Evolutionary conservation across 2,797 vertebrate genomes (phyloP).

Genomic region (Arremon aurantiirostris): DNA sequence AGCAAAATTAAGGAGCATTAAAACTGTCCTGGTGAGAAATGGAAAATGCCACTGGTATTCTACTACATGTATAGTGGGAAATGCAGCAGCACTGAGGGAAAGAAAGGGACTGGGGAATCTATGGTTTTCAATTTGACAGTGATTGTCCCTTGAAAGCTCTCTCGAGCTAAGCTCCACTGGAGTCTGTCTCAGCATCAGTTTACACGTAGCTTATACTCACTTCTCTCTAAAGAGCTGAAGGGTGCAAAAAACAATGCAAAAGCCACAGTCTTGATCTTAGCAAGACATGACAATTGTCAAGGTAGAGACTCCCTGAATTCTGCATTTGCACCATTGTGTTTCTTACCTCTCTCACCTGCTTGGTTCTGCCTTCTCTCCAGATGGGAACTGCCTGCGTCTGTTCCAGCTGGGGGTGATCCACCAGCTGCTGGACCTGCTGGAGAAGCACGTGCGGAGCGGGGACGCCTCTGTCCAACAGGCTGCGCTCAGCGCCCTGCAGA

Average conservation of each 20-base stretch:
- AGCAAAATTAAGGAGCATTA: not conserved
- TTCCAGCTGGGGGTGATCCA: constrained; percentile 86
- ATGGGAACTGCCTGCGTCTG: constrained; percentile 87
- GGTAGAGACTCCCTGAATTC: not conserved
- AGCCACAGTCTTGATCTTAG: not conserved
- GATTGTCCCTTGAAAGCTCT: not conserved
- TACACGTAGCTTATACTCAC: not conserved
- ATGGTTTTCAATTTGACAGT: not conserved
- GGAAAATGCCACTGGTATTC: not conserved
- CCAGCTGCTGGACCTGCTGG: constrained; percentile 85
- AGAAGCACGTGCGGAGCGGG: constrained; percentile 81
- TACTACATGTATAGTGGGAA: not conserved
- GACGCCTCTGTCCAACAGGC: constrained; percentile 88
- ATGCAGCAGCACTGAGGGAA: not conserved
- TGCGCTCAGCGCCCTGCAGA: constrained; percentile 87
- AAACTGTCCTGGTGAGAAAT: not conserved
- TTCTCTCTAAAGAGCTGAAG: not conserved
- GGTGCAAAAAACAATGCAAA: not conserved
- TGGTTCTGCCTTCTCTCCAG: constrained; percentile 53
- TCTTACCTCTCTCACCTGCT: not conserved
- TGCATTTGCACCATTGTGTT: not conserved
- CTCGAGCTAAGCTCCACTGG: not conserved
- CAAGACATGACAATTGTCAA: not conserved
- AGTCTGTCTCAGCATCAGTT: not conserved
- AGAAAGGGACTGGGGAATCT: not conserved